phyloP scores from a whole-genome alignment of 2,113 vertebrate species.

The Pelecanus crispus region DNA sequence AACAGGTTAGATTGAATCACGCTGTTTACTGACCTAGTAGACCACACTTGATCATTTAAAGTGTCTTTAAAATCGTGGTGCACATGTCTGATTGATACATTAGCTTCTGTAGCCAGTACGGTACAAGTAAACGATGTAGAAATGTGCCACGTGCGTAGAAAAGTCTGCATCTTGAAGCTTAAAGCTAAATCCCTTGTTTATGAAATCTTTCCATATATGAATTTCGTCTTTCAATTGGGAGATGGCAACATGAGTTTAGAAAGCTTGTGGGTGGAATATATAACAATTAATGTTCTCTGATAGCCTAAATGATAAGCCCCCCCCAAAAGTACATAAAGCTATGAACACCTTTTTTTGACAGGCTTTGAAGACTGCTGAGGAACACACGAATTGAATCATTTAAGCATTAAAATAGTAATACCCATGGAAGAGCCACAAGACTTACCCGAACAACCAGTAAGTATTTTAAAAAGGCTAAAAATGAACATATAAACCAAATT shows the following conservation, averaged over 20 bases:
- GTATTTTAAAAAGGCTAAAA: slow-evolving; percentile 44
- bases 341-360: slow-evolving; percentile 64
- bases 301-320: slow-evolving; percentile 72
- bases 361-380: slow-evolving; percentile 68
- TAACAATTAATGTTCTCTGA: slow-evolving; percentile 58
- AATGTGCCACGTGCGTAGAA: slow-evolving; percentile 51
- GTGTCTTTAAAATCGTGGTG: slow-evolving; percentile 53
- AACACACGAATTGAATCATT: neutral
- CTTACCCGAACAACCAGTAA: slow-evolving; percentile 76
- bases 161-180: slow-evolving; percentile 51
- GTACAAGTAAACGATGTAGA: slow-evolving; percentile 1
- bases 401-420: slow-evolving; percentile 29
- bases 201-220: slow-evolving; percentile 51
- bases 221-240: slow-evolving; percentile 49
- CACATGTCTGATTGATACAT: slow-evolving; percentile 48
- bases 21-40: slow-evolving; percentile 65
- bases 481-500: neutral
- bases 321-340: slow-evolving; percentile 68
- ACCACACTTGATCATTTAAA: slow-evolving; percentile 60
- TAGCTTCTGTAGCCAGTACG: slow-evolving; percentile 12
- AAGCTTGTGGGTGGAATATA: slow-evolving; percentile 56
- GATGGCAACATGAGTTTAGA: slow-evolving; percentile 57
- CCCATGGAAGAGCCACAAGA: slow-evolving; percentile 78
- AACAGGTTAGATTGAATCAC: slow-evolving; percentile 76
- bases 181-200: slow-evolving; percentile 66